These are phyloP conservation scores for Hypomecis atomaria DNA, from an alignment of 2,888 invertebrate genomes.

Conservation along the genomic window DNA sequence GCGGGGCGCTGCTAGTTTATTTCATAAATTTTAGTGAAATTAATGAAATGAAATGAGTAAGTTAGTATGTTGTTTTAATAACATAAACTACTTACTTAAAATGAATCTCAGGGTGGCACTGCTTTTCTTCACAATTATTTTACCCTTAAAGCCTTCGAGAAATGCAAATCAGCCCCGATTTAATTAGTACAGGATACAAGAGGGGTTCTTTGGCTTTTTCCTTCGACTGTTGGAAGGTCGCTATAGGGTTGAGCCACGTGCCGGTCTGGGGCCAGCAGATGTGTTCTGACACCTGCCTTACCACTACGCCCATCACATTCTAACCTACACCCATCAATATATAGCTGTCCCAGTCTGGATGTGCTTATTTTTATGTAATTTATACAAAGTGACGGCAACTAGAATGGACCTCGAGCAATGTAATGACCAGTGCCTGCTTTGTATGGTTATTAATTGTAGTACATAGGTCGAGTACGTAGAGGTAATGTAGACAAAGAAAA, in stretches of 20 bases:
- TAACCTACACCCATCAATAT: conserved; percentile 57
- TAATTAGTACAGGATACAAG: conserved; percentile 57
- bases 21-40: too few relatives aligned
- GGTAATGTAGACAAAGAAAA: conserved; percentile 34
- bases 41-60: too few relatives aligned
- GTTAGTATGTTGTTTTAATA: too few relatives aligned
- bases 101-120: neutral
- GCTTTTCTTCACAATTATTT: conserved; percentile 7
- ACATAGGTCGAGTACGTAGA: conserved; percentile 10
- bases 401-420: conserved; percentile 78
- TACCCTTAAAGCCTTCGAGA: conserved; percentile 25
- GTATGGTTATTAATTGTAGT: conserved; percentile 64
- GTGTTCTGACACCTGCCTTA: conserved; percentile 82
- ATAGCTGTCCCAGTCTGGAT: conserved; percentile 67
- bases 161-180: conserved; percentile 44
- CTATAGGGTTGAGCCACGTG: conserved; percentile 81
- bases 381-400: conserved; percentile 83
- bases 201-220: conserved; percentile 73
- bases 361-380: conserved; percentile 84
- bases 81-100: too few relatives aligned
- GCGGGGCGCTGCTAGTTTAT: too few relatives aligned
- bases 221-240: conserved; percentile 62
- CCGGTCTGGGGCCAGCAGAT: conserved; percentile 76
- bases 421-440: conserved; percentile 70
- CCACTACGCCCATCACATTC: conserved; percentile 75